Conservation (phyloP, 1,140 invertebrate species). For the Bombus cullumanus region DNA sequence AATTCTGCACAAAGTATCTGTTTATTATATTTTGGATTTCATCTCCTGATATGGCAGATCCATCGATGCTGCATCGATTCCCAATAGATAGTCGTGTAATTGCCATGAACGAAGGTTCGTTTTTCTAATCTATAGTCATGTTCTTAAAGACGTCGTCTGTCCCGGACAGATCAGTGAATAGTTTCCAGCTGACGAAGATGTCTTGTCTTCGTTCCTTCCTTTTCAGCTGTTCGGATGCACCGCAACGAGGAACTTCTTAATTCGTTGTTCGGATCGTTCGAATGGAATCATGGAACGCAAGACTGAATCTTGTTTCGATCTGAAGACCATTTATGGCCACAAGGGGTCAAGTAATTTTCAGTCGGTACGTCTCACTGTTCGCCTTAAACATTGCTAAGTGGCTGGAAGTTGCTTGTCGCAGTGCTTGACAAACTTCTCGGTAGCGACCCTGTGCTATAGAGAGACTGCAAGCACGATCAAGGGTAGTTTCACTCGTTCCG, state of each 20-base stretch:
- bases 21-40: not conserved
- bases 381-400: not conserved
- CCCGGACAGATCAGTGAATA: slow-evolving; percentile 58
- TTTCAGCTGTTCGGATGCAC: slow-evolving; percentile 8
- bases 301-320: not conserved
- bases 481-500: too few relatives aligned
- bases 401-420: slow-evolving; percentile 16
- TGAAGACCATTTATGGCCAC: not conserved
- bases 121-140: slow-evolving; percentile 25
- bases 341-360: slow-evolving; percentile 11
- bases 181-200: slow-evolving; percentile 58
- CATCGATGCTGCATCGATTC: too few relatives aligned
- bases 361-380: not conserved
- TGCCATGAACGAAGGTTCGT: not conserved
- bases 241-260: slow-evolving; percentile 46
- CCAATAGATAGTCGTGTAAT: not conserved
- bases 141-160: slow-evolving; percentile 59
- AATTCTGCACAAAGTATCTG: not conserved
- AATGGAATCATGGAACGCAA: not conserved
- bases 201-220: slow-evolving; percentile 26
- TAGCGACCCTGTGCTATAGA: not conserved
- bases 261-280: not conserved
- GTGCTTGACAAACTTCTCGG: not conserved
- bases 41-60: too few relatives aligned
- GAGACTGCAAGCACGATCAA: not conserved